Conservation (phyloP, 1,140 invertebrate genomes). For the honey bee (Apis mellifera) region Amel_HAv3.1 CM009931.2:18698501-18699000, state of each 20-base stretch:
- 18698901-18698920: background rate
- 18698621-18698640: constrained; percentile 53
- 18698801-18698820: no score
- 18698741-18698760: background rate
- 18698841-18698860: no score
- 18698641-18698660: constrained; percentile 15
- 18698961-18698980: background rate
- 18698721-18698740: constrained; percentile 19
- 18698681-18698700: constrained; percentile 16
- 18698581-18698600: constrained; percentile 56
- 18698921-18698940: no score
- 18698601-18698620: constrained; percentile 63
- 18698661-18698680: constrained; percentile 37
- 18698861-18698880: background rate
- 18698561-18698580: constrained; percentile 44
- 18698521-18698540: background rate
- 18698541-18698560: constrained; percentile 39
- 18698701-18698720: background rate
- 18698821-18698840: no score
- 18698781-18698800: no score
- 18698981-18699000: background rate
- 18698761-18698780: no score
- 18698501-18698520: background rate
- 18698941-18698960: background rate
- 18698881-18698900: background rate